phyloP scores from a whole-genome alignment of 2,797 vertebrate genomes.

The Pseudochirops corinnae region DNA sequence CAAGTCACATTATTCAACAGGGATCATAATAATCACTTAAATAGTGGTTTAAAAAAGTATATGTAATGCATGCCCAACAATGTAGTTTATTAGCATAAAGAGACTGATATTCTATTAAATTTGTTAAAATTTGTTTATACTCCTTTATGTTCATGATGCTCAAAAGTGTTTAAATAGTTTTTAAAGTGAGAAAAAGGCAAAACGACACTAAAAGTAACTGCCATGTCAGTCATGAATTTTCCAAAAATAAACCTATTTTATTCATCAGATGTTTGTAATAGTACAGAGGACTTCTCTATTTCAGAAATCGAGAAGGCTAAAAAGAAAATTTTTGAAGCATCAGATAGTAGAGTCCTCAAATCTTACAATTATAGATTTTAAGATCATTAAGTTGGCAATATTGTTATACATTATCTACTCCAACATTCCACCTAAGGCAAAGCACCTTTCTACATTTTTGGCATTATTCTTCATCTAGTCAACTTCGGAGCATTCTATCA shows the following conservation, averaged over 20 bases:
- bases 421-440: not conserved
- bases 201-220: not conserved
- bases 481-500: not conserved
- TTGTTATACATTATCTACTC: not conserved
- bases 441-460: not conserved
- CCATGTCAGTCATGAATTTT: slow-evolving; percentile 1
- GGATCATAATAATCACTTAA: slow-evolving; percentile 7
- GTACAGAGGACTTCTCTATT: too few species aligned
- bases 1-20: not conserved
- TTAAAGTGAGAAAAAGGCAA: slow-evolving; percentile 2
- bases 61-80: not conserved
- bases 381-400: not conserved
- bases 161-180: not conserved
- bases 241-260: not conserved
- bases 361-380: not conserved
- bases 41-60: not conserved
- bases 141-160: not conserved
- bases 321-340: not conserved
- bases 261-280: not conserved
- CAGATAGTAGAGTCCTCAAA: not conserved
- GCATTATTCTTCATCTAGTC: not conserved
- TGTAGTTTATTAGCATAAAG: not conserved
- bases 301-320: not conserved
- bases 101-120: slow-evolving; percentile 14
- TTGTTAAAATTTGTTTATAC: not conserved